Evolutionary conservation across 1,140 invertebrate genomes (phyloP).

Genomic region (Lordiphosa stackelbergi): DNA sequence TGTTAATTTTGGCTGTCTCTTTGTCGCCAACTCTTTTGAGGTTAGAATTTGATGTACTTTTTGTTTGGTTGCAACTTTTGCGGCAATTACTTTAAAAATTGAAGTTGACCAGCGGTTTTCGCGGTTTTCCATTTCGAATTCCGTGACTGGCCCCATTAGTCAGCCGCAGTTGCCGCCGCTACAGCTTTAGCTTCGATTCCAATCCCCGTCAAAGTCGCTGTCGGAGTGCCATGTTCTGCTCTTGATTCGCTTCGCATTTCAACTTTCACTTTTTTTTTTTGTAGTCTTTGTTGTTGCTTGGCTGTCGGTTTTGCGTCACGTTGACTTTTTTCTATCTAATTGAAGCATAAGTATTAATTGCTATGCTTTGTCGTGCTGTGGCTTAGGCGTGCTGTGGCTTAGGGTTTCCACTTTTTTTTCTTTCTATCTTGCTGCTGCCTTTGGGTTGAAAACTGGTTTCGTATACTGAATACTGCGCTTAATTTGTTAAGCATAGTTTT

Average conservation of each 20-base stretch:
- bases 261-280: constrained; percentile 63
- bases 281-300: constrained; percentile 11
- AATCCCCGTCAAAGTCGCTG: background rate
- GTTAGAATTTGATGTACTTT: constrained; percentile 45
- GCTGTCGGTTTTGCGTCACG: constrained; percentile 32
- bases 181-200: constrained; percentile 23
- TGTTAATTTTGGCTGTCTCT: constrained; percentile 12
- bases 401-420: constrained; percentile 25
- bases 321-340: constrained; percentile 45
- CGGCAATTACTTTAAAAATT: constrained; percentile 75
- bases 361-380: constrained; percentile 65
- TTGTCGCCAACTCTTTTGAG: constrained; percentile 23
- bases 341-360: constrained; percentile 72
- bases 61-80: constrained; percentile 53
- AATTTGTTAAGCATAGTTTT: background rate
- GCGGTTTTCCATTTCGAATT: constrained; percentile 39
- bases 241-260: constrained; percentile 48
- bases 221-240: constrained; percentile 18
- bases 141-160: constrained; percentile 61
- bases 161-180: constrained; percentile 12
- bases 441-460: background rate
- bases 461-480: background rate
- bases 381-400: constrained; percentile 46
- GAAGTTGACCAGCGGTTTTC: constrained; percentile 63
- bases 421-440: background rate